Evolutionary conservation across 1,140 invertebrate species (phyloP), one percentile per base, ranked within the genome.

Genomic region (Zaprionus kolodkinae): DNA sequence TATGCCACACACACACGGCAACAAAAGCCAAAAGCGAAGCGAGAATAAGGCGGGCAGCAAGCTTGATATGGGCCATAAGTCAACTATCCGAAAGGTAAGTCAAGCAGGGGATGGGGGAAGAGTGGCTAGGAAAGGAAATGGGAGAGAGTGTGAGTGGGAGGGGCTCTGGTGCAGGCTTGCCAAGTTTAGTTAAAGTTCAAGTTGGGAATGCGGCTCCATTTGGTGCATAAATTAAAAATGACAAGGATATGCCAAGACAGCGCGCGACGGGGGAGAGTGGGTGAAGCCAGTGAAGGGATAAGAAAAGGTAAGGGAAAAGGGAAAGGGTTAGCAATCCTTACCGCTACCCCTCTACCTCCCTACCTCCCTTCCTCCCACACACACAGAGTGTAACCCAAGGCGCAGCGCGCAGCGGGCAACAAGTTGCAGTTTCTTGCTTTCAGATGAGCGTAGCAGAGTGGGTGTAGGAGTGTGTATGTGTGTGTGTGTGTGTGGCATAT

Each of bases 161-260:
- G 11, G 17, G 15, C 13, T 45, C 3, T 50, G 45, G 15, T 12
- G 3, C 17, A 50, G 21, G n/a, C 21, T 25, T 38, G 48, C 38
- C 54, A 72, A 72, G 54, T 60, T 75, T 71, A 40, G 72, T 13
- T 54, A 71, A 75, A 75, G 72, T 75, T 75, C 60, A 63, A 45
- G 72, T 25, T 25, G 17, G 45, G 48, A 40, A 33, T 48, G 55
- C 59, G 40, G 65, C 50, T 75, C 68, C 67, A 89, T 81, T 88
- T 72, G 72, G 68, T 65, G 85, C 84, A 88, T 88, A 88, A 88
- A 88, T 88, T 88, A 89, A 88, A 89, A 88, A 88, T 88, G 85
- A 88, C 85, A 88, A 74, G 85, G 85, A 87, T 87, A 87, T 89
- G 80, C 62, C 68, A 48, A 45, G 13, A 52, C 48, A 12, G 17